Percentiles rank a stretch among this genome's conserved stretches.
Conservation (phyloP, 2,797 vertebrate species). For the Oreochromis grahami region DNA sequence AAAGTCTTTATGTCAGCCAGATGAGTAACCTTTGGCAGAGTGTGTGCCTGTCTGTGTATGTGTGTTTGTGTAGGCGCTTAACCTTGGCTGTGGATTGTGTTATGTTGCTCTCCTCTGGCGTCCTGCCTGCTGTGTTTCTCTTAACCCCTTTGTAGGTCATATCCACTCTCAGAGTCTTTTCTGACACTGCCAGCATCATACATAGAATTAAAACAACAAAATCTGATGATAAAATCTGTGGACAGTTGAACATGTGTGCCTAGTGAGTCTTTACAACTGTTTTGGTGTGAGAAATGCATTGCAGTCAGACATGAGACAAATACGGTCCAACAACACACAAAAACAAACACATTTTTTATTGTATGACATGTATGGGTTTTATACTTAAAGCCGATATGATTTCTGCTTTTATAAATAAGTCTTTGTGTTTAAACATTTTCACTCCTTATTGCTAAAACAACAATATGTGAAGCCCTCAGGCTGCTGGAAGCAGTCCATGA, state of each 20-base stretch:
- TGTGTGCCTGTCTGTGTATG: not conserved
- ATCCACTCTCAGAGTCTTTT: not conserved
- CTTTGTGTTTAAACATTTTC: constrained; percentile 15
- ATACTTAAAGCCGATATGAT: not conserved
- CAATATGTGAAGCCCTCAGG: constrained; percentile 20
- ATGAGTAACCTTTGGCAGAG: constrained; percentile 29
- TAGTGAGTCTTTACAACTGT: not conserved
- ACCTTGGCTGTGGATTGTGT: constrained; percentile 9
- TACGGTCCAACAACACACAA: not conserved
- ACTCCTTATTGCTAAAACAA: not conserved
- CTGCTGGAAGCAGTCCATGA: constrained; percentile 27
- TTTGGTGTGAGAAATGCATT: not conserved
- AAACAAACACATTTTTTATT: not conserved
- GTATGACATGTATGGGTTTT: not conserved
- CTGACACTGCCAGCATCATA: constrained; percentile 4
- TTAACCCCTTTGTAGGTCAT: constrained; percentile 31
- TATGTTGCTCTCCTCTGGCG: not conserved
- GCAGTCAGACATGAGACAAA: too few relatives aligned
- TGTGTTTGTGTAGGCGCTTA: not conserved
- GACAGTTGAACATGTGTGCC: not conserved
- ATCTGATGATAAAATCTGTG: not conserved
- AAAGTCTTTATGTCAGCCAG: constrained; percentile 5
- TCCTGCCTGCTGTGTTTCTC: constrained; percentile 12
- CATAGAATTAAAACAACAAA: not conserved
- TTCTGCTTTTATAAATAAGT: not conserved